These are phyloP conservation scores for Podarcis muralis DNA, from an alignment of 2,113 vertebrate genomes.

Conservation along the genomic window DNA sequence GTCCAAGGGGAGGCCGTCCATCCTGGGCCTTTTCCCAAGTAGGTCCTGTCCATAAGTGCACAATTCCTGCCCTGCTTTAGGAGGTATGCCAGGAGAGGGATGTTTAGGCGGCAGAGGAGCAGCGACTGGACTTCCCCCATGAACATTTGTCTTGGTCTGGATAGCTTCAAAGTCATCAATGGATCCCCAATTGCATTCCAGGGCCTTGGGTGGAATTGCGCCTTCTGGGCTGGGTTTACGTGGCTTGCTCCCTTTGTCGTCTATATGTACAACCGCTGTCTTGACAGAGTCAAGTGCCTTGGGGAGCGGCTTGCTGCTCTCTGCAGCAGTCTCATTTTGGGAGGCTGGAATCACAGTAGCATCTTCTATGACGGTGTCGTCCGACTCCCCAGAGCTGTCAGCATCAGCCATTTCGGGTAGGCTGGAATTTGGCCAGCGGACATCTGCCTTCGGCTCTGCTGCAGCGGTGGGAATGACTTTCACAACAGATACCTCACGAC, in stretches of 20 bases:
- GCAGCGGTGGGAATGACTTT: constrained; percentile 47
- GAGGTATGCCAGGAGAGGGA: rapidly evolving
- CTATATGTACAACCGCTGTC: constrained; percentile 4
- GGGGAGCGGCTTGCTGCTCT: not conserved
- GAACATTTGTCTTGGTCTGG: not conserved
- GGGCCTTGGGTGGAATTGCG: not conserved
- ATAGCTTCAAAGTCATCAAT: constrained; percentile 5
- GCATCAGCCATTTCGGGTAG: constrained; percentile 73
- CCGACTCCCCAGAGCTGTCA: constrained; percentile 89
- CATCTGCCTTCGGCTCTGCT: constrained; percentile 35
- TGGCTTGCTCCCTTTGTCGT: not conserved
- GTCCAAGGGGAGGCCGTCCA: not conserved
- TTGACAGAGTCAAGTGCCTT: constrained; percentile 26
- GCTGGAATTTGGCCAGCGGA: constrained; percentile 56
- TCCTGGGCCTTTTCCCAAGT: not conserved
- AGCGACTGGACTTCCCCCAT: not conserved
- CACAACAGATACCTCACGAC: constrained; percentile 36
- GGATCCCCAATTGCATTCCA: not conserved
- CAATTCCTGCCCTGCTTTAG: not conserved
- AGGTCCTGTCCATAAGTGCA: not conserved
- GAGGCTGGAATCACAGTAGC: constrained; percentile 18
- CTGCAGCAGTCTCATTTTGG: constrained; percentile 1
- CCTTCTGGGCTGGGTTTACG: not conserved
- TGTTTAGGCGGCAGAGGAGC: not conserved
- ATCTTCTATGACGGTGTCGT: constrained; percentile 91